phyloP scores from a whole-genome alignment of 2,113 vertebrate genomes.

The Microcebus tavaratra region DNA sequence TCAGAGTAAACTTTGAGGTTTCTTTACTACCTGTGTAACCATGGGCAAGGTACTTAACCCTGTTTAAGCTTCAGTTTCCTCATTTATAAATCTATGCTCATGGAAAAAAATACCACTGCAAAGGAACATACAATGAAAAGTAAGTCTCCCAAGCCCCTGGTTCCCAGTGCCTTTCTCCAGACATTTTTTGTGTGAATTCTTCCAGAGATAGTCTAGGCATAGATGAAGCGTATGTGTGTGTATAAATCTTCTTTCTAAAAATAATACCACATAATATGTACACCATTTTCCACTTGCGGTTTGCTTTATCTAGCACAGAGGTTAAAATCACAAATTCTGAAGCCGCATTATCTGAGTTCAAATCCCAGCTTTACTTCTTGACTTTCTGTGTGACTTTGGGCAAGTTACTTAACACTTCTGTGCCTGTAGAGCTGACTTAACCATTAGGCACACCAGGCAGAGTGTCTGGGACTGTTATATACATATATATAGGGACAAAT shows the following conservation, averaged over 20 bases:
- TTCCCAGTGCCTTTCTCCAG: neutral
- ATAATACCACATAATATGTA: neutral
- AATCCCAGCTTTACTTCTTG: neutral
- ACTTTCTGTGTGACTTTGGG: neutral
- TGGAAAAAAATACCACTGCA: neutral
- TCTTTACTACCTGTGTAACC: constrained; percentile 15
- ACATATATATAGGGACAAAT: neutral
- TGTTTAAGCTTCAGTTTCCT: constrained; percentile 37
- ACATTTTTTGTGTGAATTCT: neutral
- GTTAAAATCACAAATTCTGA: constrained; percentile 29
- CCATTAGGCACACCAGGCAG: neutral
- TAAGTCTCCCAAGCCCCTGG: neutral
- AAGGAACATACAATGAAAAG: neutral
- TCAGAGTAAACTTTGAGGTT: neutral
- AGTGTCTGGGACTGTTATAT: neutral
- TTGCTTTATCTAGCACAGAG: constrained; percentile 18
- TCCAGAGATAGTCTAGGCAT: neutral
- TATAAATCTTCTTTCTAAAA: neutral
- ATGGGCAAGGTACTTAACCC: neutral
- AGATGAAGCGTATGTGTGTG: neutral
- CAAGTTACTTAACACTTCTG: constrained; percentile 36
- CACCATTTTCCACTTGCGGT: neutral
- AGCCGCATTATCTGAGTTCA: neutral
- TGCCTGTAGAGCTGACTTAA: neutral
- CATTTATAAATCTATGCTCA: constrained; percentile 31